Evolutionary conservation across 2,113 vertebrate species (phyloP), one percentile per base, ranked within the genome.

Genomic region (Equus przewalskii): DNA sequence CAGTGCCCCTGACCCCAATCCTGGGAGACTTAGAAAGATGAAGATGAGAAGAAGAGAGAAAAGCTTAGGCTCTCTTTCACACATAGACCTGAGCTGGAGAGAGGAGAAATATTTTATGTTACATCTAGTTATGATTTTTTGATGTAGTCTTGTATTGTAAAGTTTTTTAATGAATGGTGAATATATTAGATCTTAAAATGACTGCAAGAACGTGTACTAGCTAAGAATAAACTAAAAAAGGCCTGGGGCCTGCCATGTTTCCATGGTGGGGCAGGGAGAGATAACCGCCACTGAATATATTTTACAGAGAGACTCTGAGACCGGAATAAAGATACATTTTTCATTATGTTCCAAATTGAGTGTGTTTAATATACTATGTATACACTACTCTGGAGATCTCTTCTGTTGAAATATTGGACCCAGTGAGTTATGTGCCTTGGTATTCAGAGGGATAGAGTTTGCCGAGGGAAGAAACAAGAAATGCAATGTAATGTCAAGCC

Each of bases 381-480:
- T 75, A 88, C 15, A 81, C 22, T 86, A 13, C 28, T 85, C 11
- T 86, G 22, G 41, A 69, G 67, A 89, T 89, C n/a, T 81, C 80
- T 91, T 72, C 41, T 65, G 1, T 56, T 93, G 73, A 91, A 96
- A 95, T 83, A 30, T 3, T 64, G 41, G 56, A 79, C 51, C 72
- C 49, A 65, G 64, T 94, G 60, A 88, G 3, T 91, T 93, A 82
- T 93, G 62, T 81, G 51, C 9, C 64, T 88, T 87, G 72, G 33
- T 86, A 79, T 72, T 93, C 67, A 86, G 30, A 72, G 33, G 28
- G 26, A 88, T 41, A 81, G 30, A 94, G 46, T 94, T 92, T 96
- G 33, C 85, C 65, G 14, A 76, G 4, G n/a, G 41, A 91, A 89
- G 73, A 92, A 95, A 92, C 91, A 80, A 87, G 81, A 75, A 97